Conservation (phyloP, 2,797 vertebrate species). For the Enteromius viviparus region DNA sequence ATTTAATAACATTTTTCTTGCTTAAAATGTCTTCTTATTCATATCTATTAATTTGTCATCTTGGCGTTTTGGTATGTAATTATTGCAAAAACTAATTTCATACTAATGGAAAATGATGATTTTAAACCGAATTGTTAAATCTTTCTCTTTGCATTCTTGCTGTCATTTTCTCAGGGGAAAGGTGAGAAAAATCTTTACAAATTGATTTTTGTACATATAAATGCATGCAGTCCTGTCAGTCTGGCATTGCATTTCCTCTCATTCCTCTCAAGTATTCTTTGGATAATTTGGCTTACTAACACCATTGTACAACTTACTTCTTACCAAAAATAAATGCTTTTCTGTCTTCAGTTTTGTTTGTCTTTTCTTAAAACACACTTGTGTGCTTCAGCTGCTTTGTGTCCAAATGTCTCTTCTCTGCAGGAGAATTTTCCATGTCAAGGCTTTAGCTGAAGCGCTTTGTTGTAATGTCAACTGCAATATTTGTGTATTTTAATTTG, state of each 20-base stretch:
- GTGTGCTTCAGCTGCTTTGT: neutral
- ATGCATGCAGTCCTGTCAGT: conserved; percentile 4
- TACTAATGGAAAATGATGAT: conserved; percentile 7
- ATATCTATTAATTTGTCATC: conserved; percentile 3
- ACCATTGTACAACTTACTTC: neutral
- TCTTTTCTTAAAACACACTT: neutral
- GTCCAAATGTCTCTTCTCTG: neutral
- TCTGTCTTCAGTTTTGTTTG: conserved; percentile 1
- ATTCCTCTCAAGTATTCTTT: neutral
- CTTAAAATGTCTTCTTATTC: neutral
- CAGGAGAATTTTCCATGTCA: neutral
- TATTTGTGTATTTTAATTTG: neutral
- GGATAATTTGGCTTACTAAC: neutral
- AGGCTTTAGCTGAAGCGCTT: neutral
- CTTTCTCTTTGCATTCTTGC: conserved; percentile 53
- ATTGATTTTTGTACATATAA: neutral
- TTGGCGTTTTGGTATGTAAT: conserved; percentile 20
- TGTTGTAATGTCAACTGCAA: neutral
- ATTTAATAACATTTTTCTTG: conserved; percentile 1
- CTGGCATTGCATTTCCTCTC: neutral
- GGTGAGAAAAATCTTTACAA: conserved; percentile 52
- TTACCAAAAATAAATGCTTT: neutral
- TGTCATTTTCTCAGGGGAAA: conserved; percentile 59
- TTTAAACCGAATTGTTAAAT: conserved; percentile 27
- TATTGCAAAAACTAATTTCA: conserved; percentile 22